These are phyloP conservation scores for Chaetodon trifasciatus DNA, from an alignment of 2,797 vertebrate species.

Conservation along the genomic window DNA sequence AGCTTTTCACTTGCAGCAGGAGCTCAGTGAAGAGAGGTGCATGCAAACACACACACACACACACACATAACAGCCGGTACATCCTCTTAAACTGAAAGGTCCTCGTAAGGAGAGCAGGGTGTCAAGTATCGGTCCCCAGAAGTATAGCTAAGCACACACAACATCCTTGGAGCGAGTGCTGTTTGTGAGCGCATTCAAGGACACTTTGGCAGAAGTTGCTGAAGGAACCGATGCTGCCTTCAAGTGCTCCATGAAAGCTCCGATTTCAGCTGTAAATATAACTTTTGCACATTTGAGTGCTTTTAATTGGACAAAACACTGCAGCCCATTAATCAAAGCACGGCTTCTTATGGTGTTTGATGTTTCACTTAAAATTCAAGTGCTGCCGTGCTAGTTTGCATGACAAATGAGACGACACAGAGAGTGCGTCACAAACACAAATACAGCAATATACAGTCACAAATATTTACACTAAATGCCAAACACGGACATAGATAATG, in stretches of 20 bases:
- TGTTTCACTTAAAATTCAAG: constrained; percentile 26
- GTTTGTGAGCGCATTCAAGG: not conserved
- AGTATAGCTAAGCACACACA: not conserved
- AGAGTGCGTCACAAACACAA: not conserved
- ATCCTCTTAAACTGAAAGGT: constrained; percentile 1
- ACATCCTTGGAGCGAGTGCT: not conserved
- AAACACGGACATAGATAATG: not conserved
- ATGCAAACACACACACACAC: not conserved
- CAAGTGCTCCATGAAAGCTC: not conserved
- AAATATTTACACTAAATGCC: not conserved
- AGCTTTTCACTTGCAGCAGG: constrained; percentile 30
- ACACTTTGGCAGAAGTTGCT: not conserved
- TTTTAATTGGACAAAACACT: constrained; percentile 1
- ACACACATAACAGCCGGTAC: not conserved
- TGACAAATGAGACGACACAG: constrained; percentile 6
- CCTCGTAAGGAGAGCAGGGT: not conserved
- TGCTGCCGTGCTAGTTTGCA: not conserved
- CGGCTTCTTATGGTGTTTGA: not conserved
- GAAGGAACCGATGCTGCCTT: constrained; percentile 13
- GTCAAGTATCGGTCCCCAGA: not conserved
- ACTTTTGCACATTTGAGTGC: constrained; percentile 3
- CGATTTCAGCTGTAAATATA: not conserved
- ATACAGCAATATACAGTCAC: not conserved
- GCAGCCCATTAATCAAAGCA: constrained; percentile 10
- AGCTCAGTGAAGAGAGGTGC: constrained; percentile 6